These are phyloP conservation scores for Cheilosia urbana DNA, from an alignment of 2,888 invertebrate genomes.

Conservation along the genomic window DNA sequence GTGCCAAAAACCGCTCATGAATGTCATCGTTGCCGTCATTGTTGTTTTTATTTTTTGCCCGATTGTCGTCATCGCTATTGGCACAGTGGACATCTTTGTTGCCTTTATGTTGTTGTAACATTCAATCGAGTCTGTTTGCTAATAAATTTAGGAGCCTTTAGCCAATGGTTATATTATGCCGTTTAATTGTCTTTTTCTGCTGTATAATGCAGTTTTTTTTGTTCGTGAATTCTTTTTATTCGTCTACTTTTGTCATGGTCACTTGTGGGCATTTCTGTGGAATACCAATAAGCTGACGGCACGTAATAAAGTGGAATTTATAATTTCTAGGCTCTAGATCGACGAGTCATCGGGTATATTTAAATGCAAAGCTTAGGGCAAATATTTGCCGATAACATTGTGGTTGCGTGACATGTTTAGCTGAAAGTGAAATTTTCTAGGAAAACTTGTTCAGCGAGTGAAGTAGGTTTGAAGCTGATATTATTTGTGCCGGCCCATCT, in stretches of 20 bases:
- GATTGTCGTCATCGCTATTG: conserved; percentile 41
- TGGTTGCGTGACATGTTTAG: conserved; percentile 24
- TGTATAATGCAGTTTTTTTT: conserved; percentile 27
- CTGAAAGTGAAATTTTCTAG: conserved; percentile 40
- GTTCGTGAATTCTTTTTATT: conserved; percentile 45
- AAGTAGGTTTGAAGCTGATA: not conserved
- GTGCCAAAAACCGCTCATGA: conserved; percentile 60
- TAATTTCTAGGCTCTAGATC: conserved; percentile 51
- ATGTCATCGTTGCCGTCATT: conserved; percentile 54
- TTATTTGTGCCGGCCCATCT: not conserved
- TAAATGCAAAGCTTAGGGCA: conserved; percentile 15
- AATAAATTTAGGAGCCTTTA: conserved; percentile 48
- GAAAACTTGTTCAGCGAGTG: not conserved
- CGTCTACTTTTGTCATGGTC: conserved; percentile 51
- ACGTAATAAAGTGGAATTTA: conserved; percentile 47
- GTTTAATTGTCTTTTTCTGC: conserved; percentile 29
- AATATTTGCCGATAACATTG: conserved; percentile 36
- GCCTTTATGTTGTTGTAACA: conserved; percentile 26
- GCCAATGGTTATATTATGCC: conserved; percentile 29
- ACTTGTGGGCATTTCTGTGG: conserved; percentile 55
- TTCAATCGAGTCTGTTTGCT: conserved; percentile 29
- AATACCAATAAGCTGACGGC: conserved; percentile 69
- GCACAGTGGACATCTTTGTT: conserved; percentile 29
- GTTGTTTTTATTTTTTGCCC: not conserved
- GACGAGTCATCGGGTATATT: conserved; percentile 5